Conservation (phyloP, 2,113 vertebrate genomes). For the Sylvia atricapilla region DNA sequence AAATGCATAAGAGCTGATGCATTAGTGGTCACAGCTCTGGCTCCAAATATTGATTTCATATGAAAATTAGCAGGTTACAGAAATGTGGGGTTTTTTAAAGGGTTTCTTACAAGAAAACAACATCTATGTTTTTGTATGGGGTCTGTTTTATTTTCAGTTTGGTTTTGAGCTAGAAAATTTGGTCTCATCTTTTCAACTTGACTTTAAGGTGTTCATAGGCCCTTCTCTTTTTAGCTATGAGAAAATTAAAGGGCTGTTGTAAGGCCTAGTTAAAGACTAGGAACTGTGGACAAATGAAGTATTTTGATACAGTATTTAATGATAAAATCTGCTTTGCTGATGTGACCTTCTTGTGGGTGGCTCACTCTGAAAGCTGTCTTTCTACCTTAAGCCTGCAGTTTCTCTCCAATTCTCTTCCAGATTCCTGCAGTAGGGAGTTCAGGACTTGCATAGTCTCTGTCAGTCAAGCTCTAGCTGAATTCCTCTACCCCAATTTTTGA, state of each 20-base stretch:
- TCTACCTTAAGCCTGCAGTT: not conserved
- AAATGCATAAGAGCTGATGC: not conserved
- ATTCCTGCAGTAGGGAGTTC: no score
- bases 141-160: not conserved
- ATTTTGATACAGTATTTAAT: not conserved
- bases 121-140: accelerated
- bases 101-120: not conserved
- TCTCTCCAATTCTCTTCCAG: not conserved
- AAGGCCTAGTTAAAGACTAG: not conserved
- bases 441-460: not conserved
- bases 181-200: not conserved
- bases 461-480: not conserved
- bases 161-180: not conserved
- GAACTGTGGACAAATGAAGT: not conserved
- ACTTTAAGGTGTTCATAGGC: not conserved
- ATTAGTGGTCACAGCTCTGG: not conserved
- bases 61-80: not conserved
- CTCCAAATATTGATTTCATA: not conserved
- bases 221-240: not conserved
- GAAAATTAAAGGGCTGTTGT: not conserved
- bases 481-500: not conserved
- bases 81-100: not conserved
- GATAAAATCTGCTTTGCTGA: not conserved
- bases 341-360: no score
- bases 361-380: not conserved